phyloP scores from a whole-genome alignment of 2,888 invertebrate species.

The Alcis repandata region DNA sequence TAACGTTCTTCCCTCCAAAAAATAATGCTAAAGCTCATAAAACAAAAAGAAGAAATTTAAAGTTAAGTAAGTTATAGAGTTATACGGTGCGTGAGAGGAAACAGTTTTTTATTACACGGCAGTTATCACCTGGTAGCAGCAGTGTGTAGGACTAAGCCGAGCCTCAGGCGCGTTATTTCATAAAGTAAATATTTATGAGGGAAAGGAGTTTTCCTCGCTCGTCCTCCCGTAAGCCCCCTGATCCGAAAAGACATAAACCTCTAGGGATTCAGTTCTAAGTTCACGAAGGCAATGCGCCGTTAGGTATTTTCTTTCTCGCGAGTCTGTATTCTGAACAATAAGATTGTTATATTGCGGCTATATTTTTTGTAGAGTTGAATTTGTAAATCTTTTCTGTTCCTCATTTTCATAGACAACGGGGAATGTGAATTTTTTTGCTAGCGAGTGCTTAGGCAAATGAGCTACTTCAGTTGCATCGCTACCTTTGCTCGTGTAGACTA shows the following conservation, averaged over 20 bases:
- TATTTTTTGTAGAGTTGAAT: constrained; percentile 50
- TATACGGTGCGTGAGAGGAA: constrained; percentile 31
- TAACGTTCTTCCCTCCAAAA: neutral
- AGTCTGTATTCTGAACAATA: constrained; percentile 43
- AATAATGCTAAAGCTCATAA: neutral
- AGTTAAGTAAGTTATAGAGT: constrained; percentile 8
- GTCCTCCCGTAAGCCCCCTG: constrained; percentile 80
- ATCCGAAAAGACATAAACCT: constrained; percentile 85
- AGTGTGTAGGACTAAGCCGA: constrained; percentile 72
- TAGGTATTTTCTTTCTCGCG: constrained; percentile 64
- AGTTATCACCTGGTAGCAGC: constrained; percentile 79
- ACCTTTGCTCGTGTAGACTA: constrained; percentile 16
- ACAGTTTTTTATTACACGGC: constrained; percentile 65
- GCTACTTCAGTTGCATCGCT: constrained; percentile 27
- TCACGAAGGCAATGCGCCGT: constrained; percentile 77
- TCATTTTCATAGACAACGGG: constrained; percentile 28
- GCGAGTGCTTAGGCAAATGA: constrained; percentile 31
- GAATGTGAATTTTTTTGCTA: constrained; percentile 22
- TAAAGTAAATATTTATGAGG: constrained; percentile 86
- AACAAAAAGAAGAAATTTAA: neutral
- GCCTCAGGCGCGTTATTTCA: constrained; percentile 81
- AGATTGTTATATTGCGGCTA: constrained; percentile 48
- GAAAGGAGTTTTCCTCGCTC: constrained; percentile 75
- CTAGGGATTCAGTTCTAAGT: constrained; percentile 81
- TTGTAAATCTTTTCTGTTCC: constrained; percentile 33